Base-by-base conservation (phyloP, 2,888 invertebrate genomes). In the Tenodera sinensis region DNA sequence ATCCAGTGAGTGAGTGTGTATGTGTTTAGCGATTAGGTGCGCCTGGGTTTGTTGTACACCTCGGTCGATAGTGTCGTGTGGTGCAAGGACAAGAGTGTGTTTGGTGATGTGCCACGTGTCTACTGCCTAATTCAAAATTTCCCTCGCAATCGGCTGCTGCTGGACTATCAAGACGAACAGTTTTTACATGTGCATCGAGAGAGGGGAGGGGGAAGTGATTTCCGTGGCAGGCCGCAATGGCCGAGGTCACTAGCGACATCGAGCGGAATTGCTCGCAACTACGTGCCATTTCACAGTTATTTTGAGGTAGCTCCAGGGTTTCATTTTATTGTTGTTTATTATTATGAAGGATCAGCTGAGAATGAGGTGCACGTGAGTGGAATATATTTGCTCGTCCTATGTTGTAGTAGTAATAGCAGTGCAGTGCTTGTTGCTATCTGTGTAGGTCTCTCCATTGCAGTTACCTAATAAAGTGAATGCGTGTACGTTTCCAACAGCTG, bases 111-210 rank as follows among this genome's bases (percentile, higher is more conserved):
- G 90, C 90, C 90, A 90, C 90, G 90, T 90, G 90, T 88, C 82
- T 85, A 6, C 42, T 42, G 71, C 82, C 85, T 89, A 87, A 89
- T 89, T 90, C 90, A 87, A 89, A 89, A 88, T 54, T 90, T 90
- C 90, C 90, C 87, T 87, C 87, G 87, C 87, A 82, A 87, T 87
- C 87, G 88, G 88, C 90, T 89, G 90, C 90, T 89, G 90, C 85
- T 90, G 83, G 87, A n/a, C 28, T 54, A 87, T 88, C 89, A 89
- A 89, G 89, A 90, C 89, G 88, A 88, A 89, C 88, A 89, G 85
- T 89, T 88, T 89, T 90, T 90, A 89, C 88, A 90, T 87, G 89
- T 88, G 89, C 86, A 88, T 88, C 88, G 89, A 83, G 83, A 54
- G 34, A 28, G 83, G 81, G 85, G n/a, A 28, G 87, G 84, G 89